Evolutionary conservation across 2,888 invertebrate genomes (phyloP), one percentile per base, ranked within the genome.

Genomic region (Drosophila pseudotakahashii): DNA sequence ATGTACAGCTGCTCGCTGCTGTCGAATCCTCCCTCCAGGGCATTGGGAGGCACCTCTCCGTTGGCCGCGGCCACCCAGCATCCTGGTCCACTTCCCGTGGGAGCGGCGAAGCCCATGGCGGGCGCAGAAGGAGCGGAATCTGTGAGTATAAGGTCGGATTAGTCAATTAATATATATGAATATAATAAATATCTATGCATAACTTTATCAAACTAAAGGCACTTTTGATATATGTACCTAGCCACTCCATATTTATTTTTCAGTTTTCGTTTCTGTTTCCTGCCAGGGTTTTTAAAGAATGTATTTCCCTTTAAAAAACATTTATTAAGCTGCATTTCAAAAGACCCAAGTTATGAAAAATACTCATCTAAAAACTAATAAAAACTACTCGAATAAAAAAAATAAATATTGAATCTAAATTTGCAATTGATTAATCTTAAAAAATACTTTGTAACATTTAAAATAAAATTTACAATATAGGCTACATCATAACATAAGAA

Each of bases 11-110:
- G 93, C 81, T 94, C 94, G 30, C 77, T 88, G 62, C 94, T 94
- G 89, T 94, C 94, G 51, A 91, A 86, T 23, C 95, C 95, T 2
- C 94, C 96, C 7, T 94, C 92, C 36, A 96, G 93, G 0, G 96
- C 95, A 67, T 95, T 95, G 2, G 95, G 94, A 2, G 96, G 96
- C 39, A 96, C 93, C 79, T 94, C 93, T 1, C 94, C 95, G 7
- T 93, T 94, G 10, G 92, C 89, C 0, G 94, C 93, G 53, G 94
- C 93, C 23, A 95, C 94, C 96, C 94, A 94, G 68, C 92, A 92
- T 2, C 93, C 93, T 0, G 90, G 81, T 10, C 93, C 93, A 23
- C 77, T 79, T 19, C 90, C 80, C 11, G 79, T 77, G 6, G 91
- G 90, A 0, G 76, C 60, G 1, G 83, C 57, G 55, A 91, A 91